These are phyloP conservation scores for Drymonia ruficornis DNA, from an alignment of 2,888 invertebrate species.

Conservation along the genomic window DNA sequence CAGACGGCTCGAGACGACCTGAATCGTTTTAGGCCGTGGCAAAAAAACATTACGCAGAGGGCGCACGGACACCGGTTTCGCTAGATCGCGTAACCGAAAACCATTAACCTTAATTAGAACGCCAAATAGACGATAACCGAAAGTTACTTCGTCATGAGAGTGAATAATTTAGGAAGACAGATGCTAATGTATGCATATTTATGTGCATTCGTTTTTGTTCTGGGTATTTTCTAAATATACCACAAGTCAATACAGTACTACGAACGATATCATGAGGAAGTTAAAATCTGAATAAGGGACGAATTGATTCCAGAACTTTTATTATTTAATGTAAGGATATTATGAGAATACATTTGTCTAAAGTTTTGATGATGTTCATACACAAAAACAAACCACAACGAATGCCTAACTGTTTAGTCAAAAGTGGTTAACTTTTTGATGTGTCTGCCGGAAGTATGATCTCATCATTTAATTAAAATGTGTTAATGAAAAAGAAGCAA, in stretches of 20 bases:
- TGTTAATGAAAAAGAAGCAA: background rate
- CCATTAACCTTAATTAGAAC: conserved; percentile 42
- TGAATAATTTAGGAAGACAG: conserved; percentile 21
- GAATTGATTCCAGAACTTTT: too few species aligned
- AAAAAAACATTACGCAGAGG: conserved; percentile 14
- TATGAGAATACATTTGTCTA: background rate
- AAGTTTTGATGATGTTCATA: background rate
- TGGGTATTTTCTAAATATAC: too few species aligned
- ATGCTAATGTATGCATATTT: conserved; percentile 4
- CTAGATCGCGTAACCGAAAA: conserved; percentile 31
- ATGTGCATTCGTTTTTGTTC: background rate
- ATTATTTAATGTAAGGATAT: background rate
- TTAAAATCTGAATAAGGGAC: too few species aligned
- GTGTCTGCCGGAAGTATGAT: conserved; percentile 1
- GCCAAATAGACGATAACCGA: conserved; percentile 27
- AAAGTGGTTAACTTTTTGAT: conserved; percentile 1
- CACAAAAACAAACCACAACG: background rate
- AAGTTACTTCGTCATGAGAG: conserved; percentile 29
- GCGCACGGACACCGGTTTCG: conserved; percentile 9
- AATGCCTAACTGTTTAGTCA: background rate
- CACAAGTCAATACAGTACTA: too few species aligned
- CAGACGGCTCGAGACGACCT: conserved; percentile 18
- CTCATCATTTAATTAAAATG: background rate
- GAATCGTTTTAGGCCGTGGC: conserved; percentile 23
- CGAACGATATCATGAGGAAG: too few species aligned